phyloP scores from a whole-genome alignment of 2,113 vertebrate genomes.

The Colius striatus region DNA sequence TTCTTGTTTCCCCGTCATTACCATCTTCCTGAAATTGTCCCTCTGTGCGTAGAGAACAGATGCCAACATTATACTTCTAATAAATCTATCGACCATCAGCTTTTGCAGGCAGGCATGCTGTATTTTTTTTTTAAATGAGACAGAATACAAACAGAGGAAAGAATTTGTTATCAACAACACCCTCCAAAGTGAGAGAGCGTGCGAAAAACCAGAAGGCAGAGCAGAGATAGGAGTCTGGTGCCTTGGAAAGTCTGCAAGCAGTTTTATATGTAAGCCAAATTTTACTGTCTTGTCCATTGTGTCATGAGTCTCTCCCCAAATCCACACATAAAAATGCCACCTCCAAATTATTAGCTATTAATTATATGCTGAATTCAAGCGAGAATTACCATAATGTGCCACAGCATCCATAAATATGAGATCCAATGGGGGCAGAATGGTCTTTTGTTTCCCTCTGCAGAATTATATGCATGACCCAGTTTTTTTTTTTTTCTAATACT shows the following conservation, averaged over 20 bases:
- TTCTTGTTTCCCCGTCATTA: neutral
- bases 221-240: neutral
- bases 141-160: neutral
- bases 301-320: neutral
- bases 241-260: neutral
- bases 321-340: neutral
- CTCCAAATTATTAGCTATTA: slow-evolving; percentile 33
- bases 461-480: slow-evolving; percentile 55
- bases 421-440: slow-evolving; percentile 9
- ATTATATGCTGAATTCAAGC: neutral
- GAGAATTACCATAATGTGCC: slow-evolving; percentile 6
- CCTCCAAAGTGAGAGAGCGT: neutral
- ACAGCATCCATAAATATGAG: slow-evolving; percentile 16
- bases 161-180: neutral
- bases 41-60: neutral
- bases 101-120: neutral
- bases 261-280: neutral
- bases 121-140: neutral
- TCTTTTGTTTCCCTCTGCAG: slow-evolving; percentile 50
- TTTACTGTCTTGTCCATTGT: slow-evolving; percentile 10
- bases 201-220: neutral
- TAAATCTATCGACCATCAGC: neutral
- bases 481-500: slow-evolving; percentile 16
- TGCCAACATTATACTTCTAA: neutral
- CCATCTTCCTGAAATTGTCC: neutral